Base-by-base conservation (phyloP, 2,113 vertebrate genomes). In the Solenodon paradoxus region DNA sequence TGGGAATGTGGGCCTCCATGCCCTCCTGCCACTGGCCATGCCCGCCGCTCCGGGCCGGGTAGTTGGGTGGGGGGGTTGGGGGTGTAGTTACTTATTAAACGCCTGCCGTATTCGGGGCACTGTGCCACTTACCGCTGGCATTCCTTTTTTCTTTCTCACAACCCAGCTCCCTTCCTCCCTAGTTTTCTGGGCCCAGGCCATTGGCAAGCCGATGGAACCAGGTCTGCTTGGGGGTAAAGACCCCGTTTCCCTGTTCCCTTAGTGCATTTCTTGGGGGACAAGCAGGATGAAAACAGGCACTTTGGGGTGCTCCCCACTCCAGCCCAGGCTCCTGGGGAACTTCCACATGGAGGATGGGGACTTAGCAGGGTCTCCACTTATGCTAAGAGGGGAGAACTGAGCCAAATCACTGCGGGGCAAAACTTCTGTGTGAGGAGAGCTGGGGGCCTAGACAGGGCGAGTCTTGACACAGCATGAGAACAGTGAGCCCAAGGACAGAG, bases 81-180 rank as follows among this genome's bases (percentile, higher is more conserved):
- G n/a, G n/a, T n/a, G n/a, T n/a, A 38, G 35, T 53, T 66, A 30
- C 80, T 40, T 81, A 81, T 51, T 71, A 75, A 77, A 66, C n/a
- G 66, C 88, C 22, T 49, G 30, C 69, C 72, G 19, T 15, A 24
- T 75, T 32, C 81, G 68, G 72, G 66, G 82, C 66, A 40, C 49
- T 3, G 30, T 3, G 28, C 40, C 45, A 17, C 7, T 3, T 26
- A 72, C 78, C 15, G 51, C 26, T 28, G 28, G 64, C 0, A 7
- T 9, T 19, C 9, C 2, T 10, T 24, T 71, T 89, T 95, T 81
- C 84, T 55, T 64, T 59, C 24, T 72, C 53, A 38, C n/a, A 32
- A 22, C 1, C 28, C n/a, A n/a, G n/a, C n/a, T n/a, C n/a, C n/a
- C n/a, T n/a, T n/a, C n/a, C n/a, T n/a, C n/a, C n/a, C n/a, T n/a